Percentiles rank a stretch among this genome's conserved stretches.
These are phyloP conservation scores for Drosophila infuscata DNA, from an alignment of 2,888 invertebrate species.

Conservation along the genomic window DNA sequence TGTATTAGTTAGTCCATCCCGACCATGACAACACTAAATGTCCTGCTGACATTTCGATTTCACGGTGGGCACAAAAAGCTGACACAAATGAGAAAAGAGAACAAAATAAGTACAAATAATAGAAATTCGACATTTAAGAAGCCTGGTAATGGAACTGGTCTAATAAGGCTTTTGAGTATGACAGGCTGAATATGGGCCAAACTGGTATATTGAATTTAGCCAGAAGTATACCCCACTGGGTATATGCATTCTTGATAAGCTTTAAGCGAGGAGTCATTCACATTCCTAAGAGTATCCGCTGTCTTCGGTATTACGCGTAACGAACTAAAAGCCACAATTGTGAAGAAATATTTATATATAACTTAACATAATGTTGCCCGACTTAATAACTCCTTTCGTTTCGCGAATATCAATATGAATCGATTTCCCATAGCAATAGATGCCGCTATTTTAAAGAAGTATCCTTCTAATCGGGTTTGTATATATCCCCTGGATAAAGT, in stretches of 20 bases:
- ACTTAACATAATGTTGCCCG: neutral
- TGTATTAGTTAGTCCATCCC: constrained; percentile 49
- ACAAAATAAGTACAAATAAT: constrained; percentile 13
- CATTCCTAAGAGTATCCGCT: too few species aligned
- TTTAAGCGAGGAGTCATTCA: neutral
- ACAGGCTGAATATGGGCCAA: neutral
- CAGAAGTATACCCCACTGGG: neutral
- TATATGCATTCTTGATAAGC: neutral
- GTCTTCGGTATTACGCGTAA: too few species aligned
- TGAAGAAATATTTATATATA: neutral
- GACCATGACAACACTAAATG: constrained; percentile 42
- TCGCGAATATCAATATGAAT: neutral
- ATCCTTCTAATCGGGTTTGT: neutral
- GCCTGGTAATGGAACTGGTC: constrained; percentile 32
- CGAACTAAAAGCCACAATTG: neutral
- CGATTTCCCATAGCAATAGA: neutral
- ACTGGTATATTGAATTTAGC: neutral
- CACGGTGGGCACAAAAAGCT: constrained; percentile 8
- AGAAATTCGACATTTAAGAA: constrained; percentile 16
- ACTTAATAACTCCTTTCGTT: neutral
- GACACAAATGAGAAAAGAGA: constrained; percentile 3
- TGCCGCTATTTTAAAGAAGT: neutral
- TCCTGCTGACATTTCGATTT: constrained; percentile 60
- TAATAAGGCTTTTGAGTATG: constrained; percentile 53
- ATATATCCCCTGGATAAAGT: neutral